Conservation (phyloP, 2,797 vertebrate species). For the Carapus acus region DNA sequence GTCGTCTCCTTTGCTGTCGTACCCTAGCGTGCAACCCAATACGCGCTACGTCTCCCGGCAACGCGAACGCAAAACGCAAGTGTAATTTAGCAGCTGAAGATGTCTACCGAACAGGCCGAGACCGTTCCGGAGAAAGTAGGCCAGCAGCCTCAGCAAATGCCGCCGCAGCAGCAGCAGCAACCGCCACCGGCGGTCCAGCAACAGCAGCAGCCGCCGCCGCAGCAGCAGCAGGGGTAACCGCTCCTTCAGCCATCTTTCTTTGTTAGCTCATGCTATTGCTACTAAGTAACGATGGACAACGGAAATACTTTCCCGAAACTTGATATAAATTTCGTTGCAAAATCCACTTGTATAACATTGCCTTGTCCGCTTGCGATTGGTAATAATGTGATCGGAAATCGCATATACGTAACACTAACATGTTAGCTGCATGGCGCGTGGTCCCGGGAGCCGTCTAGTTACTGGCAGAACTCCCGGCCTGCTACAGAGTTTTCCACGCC, state of each 20-base stretch:
- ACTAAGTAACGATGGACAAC: neutral
- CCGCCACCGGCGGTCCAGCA: slow-evolving; percentile 12
- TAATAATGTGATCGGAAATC: no score
- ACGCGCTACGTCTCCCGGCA: slow-evolving; percentile 2
- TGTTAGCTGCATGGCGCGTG: no score
- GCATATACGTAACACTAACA: no score
- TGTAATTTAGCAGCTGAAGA: slow-evolving; percentile 40
- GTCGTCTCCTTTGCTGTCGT: no score
- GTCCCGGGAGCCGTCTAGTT: no score
- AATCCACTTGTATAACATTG: no score
- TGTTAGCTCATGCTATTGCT: slow-evolving; percentile 37
- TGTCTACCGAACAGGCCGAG: slow-evolving; percentile 69
- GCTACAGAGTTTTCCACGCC: no score
- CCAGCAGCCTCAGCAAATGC: slow-evolving; percentile 22
- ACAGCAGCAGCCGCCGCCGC: slow-evolving; percentile 12
- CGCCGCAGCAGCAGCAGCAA: slow-evolving; percentile 8
- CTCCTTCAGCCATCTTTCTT: slow-evolving; percentile 46
- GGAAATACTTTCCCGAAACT: no score
- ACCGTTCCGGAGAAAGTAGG: slow-evolving; percentile 50
- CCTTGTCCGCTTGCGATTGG: no score
- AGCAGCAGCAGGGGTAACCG: slow-evolving; percentile 58
- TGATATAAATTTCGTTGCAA: no score
- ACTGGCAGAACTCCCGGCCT: no score
- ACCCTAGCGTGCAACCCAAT: neutral
- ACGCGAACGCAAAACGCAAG: neutral